Evolutionary conservation across 2,113 vertebrate species (phyloP).

Genomic region (Sylvilagus bachmani): DNA sequence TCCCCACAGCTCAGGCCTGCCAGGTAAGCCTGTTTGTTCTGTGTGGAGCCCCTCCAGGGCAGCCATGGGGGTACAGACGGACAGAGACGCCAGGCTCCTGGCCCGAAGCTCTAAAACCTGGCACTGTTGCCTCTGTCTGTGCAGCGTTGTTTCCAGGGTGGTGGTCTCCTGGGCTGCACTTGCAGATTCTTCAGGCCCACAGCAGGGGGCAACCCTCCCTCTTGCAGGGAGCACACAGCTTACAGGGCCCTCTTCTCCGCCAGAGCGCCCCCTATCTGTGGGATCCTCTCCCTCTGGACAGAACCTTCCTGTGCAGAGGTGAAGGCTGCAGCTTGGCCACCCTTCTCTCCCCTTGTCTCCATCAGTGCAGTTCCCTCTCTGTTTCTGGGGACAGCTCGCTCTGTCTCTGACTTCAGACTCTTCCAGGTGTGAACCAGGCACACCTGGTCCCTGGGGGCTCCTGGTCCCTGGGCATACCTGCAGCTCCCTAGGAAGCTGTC

Average conservation of each 20-base stretch:
- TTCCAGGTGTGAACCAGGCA: neutral
- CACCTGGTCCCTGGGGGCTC: neutral
- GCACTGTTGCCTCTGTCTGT: fast-evolving
- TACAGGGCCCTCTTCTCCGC: neutral
- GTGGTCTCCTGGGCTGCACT: fast-evolving
- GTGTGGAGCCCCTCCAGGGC: too few species aligned
- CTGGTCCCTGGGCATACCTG: too few species aligned
- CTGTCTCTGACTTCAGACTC: neutral
- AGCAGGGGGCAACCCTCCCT: fast-evolving
- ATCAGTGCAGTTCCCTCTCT: neutral
- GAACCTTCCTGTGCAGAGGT: neutral
- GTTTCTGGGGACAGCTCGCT: neutral
- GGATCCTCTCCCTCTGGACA: neutral
- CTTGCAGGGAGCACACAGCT: neutral
- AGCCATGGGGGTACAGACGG: fast-evolving
- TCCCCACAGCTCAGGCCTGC: neutral
- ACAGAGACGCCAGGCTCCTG: fast-evolving
- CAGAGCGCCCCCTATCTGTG: neutral
- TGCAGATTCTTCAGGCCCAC: neutral
- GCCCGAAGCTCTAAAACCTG: fast-evolving
- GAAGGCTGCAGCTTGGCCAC: neutral
- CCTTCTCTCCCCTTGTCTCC: neutral
- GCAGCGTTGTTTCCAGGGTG: fast-evolving
- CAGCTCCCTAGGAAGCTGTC: neutral
- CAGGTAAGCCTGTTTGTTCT: too few species aligned